A percentile compares a stretch with the other conserved stretches of the same genome.
phyloP scores from a whole-genome alignment of 2,888 invertebrate genomes.

The Sphaeridia pumilis region DNA sequence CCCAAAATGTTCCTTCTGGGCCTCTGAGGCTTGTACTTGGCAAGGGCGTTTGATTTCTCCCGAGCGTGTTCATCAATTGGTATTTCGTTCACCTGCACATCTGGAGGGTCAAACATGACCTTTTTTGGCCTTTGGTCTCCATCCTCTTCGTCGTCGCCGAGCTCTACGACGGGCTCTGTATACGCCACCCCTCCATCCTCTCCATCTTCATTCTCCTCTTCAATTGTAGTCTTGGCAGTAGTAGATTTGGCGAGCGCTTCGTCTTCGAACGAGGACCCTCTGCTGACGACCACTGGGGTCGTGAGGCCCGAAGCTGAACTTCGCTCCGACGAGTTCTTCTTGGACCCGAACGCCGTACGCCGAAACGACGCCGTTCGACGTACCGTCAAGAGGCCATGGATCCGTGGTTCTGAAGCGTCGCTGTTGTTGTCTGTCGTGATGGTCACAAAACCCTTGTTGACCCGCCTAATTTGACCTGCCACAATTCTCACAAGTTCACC shows the following conservation, averaged over 20 bases:
- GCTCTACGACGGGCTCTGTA: not conserved
- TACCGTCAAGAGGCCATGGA: no score
- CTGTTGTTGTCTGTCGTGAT: conserved; percentile 7
- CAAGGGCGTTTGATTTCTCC: no score
- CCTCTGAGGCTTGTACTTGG: no score
- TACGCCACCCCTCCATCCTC: not conserved
- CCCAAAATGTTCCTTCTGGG: conserved; percentile 13
- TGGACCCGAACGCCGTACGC: conserved; percentile 2
- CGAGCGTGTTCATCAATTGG: not conserved
- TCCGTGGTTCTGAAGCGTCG: conserved; percentile 11
- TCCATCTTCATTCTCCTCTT: not conserved
- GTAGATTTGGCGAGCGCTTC: not conserved
- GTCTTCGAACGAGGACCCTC: not conserved
- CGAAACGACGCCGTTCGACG: conserved; percentile 7
- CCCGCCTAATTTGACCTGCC: not conserved
- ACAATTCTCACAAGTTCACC: not conserved
- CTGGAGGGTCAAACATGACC: no score
- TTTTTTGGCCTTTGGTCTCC: no score
- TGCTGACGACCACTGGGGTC: not conserved
- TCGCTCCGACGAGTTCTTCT: not conserved
- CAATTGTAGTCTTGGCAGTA: no score
- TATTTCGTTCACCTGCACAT: not conserved
- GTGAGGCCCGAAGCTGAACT: conserved; percentile 4
- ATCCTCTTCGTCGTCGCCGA: not conserved
- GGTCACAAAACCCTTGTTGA: not conserved